phyloP scores from a whole-genome alignment of 2,797 vertebrate species.

The Neosilurus hyrtlii region DNA sequence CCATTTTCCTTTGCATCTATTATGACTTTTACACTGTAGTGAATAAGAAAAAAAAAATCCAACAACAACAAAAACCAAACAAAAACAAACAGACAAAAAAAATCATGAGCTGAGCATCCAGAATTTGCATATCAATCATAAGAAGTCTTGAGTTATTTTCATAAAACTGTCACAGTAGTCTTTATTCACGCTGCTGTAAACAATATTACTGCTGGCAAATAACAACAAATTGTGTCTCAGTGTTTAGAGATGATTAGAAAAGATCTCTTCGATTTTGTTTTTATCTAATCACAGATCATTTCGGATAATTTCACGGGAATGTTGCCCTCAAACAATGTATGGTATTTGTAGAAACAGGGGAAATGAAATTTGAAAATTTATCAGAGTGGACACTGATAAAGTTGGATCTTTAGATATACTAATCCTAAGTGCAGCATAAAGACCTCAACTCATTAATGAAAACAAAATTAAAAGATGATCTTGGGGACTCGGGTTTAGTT shows the following conservation, averaged over 20 bases:
- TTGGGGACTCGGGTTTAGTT: constrained; percentile 47
- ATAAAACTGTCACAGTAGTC: constrained; percentile 52
- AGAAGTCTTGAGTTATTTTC: constrained; percentile 21
- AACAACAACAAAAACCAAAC: background rate
- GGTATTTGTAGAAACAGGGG: constrained; percentile 27
- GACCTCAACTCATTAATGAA: constrained; percentile 56
- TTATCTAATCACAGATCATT: constrained; percentile 26
- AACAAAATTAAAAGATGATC: constrained; percentile 55
- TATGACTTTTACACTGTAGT: background rate
- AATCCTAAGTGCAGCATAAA: constrained; percentile 51
- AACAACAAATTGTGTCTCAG: constrained; percentile 7
- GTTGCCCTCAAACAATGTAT: constrained; percentile 1
- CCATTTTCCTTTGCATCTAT: background rate
- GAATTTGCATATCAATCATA: constrained; percentile 36
- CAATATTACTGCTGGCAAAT: constrained; percentile 11
- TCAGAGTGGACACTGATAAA: constrained; percentile 44
- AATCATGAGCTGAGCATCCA: background rate
- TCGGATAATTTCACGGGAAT: constrained; percentile 34
- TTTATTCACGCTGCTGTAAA: constrained; percentile 46
- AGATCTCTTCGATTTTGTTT: background rate
- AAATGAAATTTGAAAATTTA: constrained; percentile 35
- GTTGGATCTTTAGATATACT: constrained; percentile 39
- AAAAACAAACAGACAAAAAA: background rate
- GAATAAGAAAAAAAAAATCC: background rate
- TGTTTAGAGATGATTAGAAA: constrained; percentile 23